A percentile compares a stretch with the other conserved stretches of the same genome.
phyloP scores from a whole-genome alignment of 2,888 invertebrate genomes.

The Drosophila lutescens region DNA sequence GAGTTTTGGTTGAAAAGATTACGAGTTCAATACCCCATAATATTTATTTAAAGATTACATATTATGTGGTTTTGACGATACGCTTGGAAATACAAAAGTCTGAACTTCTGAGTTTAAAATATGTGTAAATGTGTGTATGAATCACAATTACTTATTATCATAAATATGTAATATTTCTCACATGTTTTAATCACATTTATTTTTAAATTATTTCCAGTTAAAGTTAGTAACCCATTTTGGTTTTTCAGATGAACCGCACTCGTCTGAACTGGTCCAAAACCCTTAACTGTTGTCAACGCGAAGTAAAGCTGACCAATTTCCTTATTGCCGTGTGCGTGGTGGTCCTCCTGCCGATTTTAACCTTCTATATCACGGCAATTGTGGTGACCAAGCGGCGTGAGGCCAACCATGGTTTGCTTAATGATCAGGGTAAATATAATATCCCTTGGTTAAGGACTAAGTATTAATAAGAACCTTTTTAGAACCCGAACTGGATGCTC shows the following conservation, averaged over 20 bases:
- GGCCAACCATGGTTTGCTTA: constrained; percentile 68
- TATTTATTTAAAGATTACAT: too few relatives aligned
- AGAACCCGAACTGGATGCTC: constrained; percentile 37
- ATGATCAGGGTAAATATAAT: constrained; percentile 51
- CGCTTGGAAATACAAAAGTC: too few relatives aligned
- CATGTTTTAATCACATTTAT: too few relatives aligned
- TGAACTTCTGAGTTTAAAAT: too few relatives aligned
- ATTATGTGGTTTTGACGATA: too few relatives aligned
- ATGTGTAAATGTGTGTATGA: too few relatives aligned
- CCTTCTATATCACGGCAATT: constrained; percentile 73
- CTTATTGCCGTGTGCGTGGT: constrained; percentile 56
- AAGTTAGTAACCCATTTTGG: neutral
- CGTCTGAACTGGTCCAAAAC: constrained; percentile 78
- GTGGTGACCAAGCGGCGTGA: constrained; percentile 74
- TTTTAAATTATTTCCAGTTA: too few relatives aligned
- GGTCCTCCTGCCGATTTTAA: constrained; percentile 67
- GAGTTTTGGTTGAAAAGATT: too few relatives aligned
- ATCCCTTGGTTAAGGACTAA: neutral
- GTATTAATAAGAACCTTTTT: neutral
- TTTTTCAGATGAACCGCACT: constrained; percentile 80
- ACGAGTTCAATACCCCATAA: too few relatives aligned
- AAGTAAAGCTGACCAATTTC: constrained; percentile 64
- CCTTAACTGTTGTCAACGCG: constrained; percentile 77
- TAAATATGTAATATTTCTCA: too few relatives aligned
- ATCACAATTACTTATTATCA: too few relatives aligned